Base-by-base conservation (phyloP, 1,140 invertebrate genomes). In the Lordiphosa clarofinis region DNA sequence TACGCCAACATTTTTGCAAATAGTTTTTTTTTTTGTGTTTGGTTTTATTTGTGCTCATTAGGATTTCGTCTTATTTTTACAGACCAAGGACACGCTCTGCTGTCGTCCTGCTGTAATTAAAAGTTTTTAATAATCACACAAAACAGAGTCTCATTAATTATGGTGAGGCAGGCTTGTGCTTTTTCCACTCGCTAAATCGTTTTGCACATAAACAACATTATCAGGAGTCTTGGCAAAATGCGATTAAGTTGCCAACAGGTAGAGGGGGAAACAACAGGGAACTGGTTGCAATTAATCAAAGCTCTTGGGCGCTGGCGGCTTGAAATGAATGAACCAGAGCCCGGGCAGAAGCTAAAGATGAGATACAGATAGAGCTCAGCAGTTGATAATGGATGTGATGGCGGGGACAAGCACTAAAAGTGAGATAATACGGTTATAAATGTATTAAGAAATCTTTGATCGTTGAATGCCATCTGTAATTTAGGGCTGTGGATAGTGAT, bases 181-280 rank as follows among this genome's bases (percentile, higher is more conserved):
- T 21, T 19, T 31, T 37, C 40, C 40, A 19, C 35, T 15, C 58
- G 35, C 65, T 28, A 69, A 82, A 84, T 62, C 78, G 78, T 84
- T 84, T 78, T 84, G 78, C 78, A 72, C 59, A 47, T 73, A 69
- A 84, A 84, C 78, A 84, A 84, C 78, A 86, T 84, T 84, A 84
- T 84, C 78, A 84, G 70, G 72, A 50, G 55, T 44, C 75, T 66
- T 74, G 66, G 59, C 62, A 74, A 81, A 76, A 82, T 61, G 78
- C 78, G 78, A 84, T 84, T 84, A 84, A 84, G 73, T 78, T 84
- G 79, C 73, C 73, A 73, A 78, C 78, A 82, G 68, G 76, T 68
- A 82, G 75, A 11, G 7, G 10, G 24, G 37, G 38, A 46, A 11
- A 4, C n/a, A 6, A 56, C 3, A 21, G 24, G 31, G n/a, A 15